Conservation (phyloP, 2,797 vertebrate species). For the Triplophysa yarkandensis region DNA sequence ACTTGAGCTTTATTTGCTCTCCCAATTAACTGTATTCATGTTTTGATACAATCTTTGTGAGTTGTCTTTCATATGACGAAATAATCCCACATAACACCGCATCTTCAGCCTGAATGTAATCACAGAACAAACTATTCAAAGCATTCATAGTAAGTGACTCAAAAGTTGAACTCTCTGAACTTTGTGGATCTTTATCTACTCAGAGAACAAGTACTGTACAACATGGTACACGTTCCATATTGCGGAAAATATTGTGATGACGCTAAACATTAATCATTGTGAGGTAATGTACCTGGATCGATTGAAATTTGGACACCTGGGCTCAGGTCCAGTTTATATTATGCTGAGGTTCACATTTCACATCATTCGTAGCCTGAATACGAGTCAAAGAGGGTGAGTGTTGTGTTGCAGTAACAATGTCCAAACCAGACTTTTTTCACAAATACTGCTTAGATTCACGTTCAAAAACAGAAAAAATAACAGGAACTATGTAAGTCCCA, state of each 20-base stretch:
- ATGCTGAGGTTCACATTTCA: slow-evolving; percentile 29
- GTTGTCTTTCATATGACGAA: neutral
- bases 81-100: neutral
- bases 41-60: neutral
- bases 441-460: neutral
- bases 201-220: neutral
- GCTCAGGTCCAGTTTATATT: slow-evolving; percentile 27
- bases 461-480: neutral
- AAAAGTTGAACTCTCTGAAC: slow-evolving; percentile 4
- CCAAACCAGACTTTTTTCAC: slow-evolving; percentile 9
- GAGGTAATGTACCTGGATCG: slow-evolving; percentile 34
- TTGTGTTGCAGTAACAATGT: slow-evolving; percentile 18
- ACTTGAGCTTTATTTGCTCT: neutral
- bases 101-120: neutral
- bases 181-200: neutral
- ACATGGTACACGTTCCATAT: neutral
- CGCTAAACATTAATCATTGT: slow-evolving; percentile 9
- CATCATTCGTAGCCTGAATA: slow-evolving; percentile 14
- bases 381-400: slow-evolving; percentile 9
- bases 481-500: no score
- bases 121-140: neutral
- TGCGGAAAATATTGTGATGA: slow-evolving; percentile 8
- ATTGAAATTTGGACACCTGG: slow-evolving; percentile 12
- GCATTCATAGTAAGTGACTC: neutral
- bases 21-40: neutral